Base-by-base conservation (phyloP, 2,113 vertebrate species). In the Corvus cornix region DNA sequence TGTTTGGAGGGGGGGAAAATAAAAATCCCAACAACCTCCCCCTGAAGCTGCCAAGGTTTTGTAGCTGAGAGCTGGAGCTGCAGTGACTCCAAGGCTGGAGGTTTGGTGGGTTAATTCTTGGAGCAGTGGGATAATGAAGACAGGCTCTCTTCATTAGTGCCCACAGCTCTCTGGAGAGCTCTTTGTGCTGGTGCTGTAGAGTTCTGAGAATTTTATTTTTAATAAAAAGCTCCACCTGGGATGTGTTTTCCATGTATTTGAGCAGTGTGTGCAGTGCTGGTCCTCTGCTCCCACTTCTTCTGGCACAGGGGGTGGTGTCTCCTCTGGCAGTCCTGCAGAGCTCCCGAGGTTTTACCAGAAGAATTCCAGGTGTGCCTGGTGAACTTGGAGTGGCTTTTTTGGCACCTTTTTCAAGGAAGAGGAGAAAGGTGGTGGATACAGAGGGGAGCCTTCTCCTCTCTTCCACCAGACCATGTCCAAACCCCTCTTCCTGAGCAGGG, bases 1-100 rank as follows among this genome's bases (percentile, higher is more conserved):
- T 85, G 11, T 53, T 58, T 51, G 27, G 27, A 6, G 9, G 6
- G 1, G 4, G 1, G 1, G 4, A 1, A 17, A 6, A 11, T 37
- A 33, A 16, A 59, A 35, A 10, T 13, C 52, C 48, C 30, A 41
- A 3, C 22, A 37, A 3, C 10, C 7, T 74, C 33, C 26, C 7
- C 22, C 10, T 53, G 21, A 27, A 66, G 20, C 24, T 76, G 62
- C 39, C 35, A 16, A n/a, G 44, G 46, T 69, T 73, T 84, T 69
- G 49, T 7, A 46, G 39, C 55, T 72, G 83, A 31, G 81, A 79
- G 28, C 24, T 79, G 67, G n/a, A 44, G 49, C 51, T 51, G 27
- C 8, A 43, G 35, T 14, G 63, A 14, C 28, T 56, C 8, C 0
- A 2, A 6, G 44, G 52, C n/a, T 68, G 67, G 17, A 48, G 58